Evolutionary conservation across 2,888 invertebrate genomes (phyloP).

Genomic region (Lathronympha strigana): DNA sequence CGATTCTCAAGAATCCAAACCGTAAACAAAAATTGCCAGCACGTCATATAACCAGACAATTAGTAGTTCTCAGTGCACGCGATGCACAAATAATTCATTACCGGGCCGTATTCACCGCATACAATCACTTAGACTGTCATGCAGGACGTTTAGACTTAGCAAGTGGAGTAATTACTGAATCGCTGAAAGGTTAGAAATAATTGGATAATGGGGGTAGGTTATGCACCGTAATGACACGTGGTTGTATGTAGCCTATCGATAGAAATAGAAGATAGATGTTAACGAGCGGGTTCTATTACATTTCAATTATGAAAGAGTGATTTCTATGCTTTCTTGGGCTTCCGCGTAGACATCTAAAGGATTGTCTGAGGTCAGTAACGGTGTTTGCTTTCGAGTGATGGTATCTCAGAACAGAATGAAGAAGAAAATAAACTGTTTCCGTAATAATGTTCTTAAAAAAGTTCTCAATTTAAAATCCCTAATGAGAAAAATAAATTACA

Average conservation of each 20-base stretch:
- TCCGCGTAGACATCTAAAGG: neutral
- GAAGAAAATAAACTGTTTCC: neutral
- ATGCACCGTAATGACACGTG: conserved; percentile 74
- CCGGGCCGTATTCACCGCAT: conserved; percentile 65
- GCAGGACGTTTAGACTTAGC: conserved; percentile 73
- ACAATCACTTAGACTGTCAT: conserved; percentile 82
- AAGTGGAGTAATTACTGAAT: conserved; percentile 67
- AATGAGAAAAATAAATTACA: conserved; percentile 42
- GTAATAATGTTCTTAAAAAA: conserved; percentile 20
- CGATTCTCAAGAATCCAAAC: neutral
- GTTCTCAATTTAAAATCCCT: neutral
- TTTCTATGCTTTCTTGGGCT: conserved; percentile 5
- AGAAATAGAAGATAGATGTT: conserved; percentile 36
- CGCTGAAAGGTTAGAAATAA: conserved; percentile 83
- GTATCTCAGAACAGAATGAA: neutral
- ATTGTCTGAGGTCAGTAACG: conserved; percentile 35
- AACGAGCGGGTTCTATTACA: conserved; percentile 22
- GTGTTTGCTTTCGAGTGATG: neutral
- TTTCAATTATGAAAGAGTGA: conserved; percentile 30
- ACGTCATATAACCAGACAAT: conserved; percentile 67
- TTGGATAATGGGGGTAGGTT: conserved; percentile 78
- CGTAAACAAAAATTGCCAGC: conserved; percentile 49
- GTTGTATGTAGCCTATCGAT: conserved; percentile 58
- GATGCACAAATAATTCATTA: conserved; percentile 82
- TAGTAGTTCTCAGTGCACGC: conserved; percentile 70